Percentiles rank a stretch among this genome's conserved stretches.
Conservation (phyloP, 2,797 vertebrate species). For the Acanthurus lineatus region DNA sequence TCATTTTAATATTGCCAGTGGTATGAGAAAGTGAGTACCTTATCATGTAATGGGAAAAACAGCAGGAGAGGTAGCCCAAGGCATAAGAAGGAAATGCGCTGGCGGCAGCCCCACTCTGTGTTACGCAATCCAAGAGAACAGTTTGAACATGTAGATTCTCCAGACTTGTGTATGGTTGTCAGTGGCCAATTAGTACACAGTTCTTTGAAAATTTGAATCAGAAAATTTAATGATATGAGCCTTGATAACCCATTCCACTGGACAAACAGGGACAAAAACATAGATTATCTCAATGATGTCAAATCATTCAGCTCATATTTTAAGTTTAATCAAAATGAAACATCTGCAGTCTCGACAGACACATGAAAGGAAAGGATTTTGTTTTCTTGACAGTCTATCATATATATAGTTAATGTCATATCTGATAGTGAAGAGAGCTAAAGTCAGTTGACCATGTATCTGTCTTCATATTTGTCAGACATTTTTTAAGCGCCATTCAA, state of each 20-base stretch:
- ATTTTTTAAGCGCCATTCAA: conserved; percentile 4
- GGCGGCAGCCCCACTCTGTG: conserved; percentile 32
- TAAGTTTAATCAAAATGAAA: background rate
- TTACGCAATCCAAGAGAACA: conserved; percentile 65
- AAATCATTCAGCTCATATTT: background rate
- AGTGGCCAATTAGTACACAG: conserved; percentile 6
- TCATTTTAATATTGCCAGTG: conserved; percentile 40
- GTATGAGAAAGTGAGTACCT: conserved; percentile 37
- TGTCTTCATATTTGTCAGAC: no score
- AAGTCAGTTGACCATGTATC: background rate
- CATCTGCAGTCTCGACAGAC: conserved; percentile 1
- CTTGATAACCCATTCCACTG: background rate
- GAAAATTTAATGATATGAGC: background rate
- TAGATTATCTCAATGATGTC: background rate
- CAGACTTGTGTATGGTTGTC: conserved; percentile 25
- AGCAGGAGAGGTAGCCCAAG: conserved; percentile 57
- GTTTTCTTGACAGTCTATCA: background rate
- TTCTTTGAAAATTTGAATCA: conserved; percentile 7
- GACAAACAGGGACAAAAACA: conserved; percentile 15
- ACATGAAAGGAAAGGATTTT: background rate
- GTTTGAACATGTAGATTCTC: conserved; percentile 72
- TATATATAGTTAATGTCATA: background rate
- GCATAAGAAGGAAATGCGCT: conserved; percentile 64
- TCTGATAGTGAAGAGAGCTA: conserved; percentile 6
- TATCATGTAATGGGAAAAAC: conserved; percentile 53